Evolutionary conservation across 64 coral and sea anemone species (phyloP).

Genomic region (Montipora capricornis): DNA sequence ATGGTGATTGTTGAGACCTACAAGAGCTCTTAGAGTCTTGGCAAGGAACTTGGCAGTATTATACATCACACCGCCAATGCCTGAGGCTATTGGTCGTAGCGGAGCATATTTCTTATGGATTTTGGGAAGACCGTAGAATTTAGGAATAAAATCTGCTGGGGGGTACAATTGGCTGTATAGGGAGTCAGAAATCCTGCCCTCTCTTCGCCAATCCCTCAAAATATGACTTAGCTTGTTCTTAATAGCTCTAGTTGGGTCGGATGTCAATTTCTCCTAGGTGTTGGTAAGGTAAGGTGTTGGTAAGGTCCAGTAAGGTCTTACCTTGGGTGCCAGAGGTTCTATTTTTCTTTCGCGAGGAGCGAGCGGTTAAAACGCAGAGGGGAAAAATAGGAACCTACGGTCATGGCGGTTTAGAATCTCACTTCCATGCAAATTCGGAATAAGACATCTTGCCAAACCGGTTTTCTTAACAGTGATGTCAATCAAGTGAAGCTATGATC

Average conservation of each 20-base stretch:
- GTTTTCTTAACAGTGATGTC: too few relatives aligned
- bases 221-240: slow-evolving; percentile 49
- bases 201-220: slow-evolving; percentile 34
- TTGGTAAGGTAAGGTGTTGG: too few relatives aligned
- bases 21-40: background rate
- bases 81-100: slow-evolving; percentile 51
- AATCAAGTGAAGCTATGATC: too few relatives aligned
- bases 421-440: too few relatives aligned
- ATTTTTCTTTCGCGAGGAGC: too few relatives aligned
- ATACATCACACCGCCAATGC: slow-evolving; percentile 49
- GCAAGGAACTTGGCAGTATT: slow-evolving; percentile 45
- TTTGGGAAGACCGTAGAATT: slow-evolving; percentile 32
- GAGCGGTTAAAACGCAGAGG: too few relatives aligned
- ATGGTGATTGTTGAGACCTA: slow-evolving; percentile 21
- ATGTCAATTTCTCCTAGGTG: background rate
- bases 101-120: slow-evolving; percentile 54
- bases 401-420: too few relatives aligned
- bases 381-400: too few relatives aligned
- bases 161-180: slow-evolving; percentile 49
- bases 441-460: too few relatives aligned
- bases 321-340: too few relatives aligned
- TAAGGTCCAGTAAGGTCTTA: too few relatives aligned
- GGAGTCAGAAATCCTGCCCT: slow-evolving; percentile 4
- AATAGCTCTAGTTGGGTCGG: slow-evolving; percentile 29
- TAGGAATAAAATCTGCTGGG: background rate